Evolutionary conservation across 2,888 invertebrate species (phyloP).

Genomic region (Bombyx huttoni): DNA sequence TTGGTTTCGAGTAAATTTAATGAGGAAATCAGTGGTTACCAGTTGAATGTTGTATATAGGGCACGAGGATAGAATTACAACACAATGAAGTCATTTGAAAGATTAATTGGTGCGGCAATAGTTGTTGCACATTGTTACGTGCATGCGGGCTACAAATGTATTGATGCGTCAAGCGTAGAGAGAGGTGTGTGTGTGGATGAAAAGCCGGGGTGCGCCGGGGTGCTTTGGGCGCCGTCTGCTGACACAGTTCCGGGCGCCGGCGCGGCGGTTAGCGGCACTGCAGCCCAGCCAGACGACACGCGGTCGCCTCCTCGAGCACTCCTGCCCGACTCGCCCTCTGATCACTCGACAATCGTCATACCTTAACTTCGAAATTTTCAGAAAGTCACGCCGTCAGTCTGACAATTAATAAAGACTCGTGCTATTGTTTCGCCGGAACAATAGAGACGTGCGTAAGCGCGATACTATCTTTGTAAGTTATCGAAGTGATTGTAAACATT

Average conservation of each 20-base stretch:
- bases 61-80: neutral
- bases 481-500: conserved; percentile 41
- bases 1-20: too few relatives aligned
- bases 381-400: conserved; percentile 7
- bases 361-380: conserved; percentile 18
- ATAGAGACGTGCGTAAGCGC: conserved; percentile 47
- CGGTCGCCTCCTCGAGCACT: conserved; percentile 50
- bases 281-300: conserved; percentile 63
- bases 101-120: conserved; percentile 21
- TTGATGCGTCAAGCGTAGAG: conserved; percentile 47
- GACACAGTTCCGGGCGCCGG: conserved; percentile 70
- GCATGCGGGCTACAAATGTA: conserved; percentile 40
- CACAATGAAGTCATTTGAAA: neutral
- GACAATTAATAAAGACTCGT: conserved; percentile 10
- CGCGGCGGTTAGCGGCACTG: conserved; percentile 50
- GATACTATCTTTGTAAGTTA: conserved; percentile 33
- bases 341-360: conserved; percentile 19
- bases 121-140: conserved; percentile 20
- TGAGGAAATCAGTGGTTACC: too few relatives aligned
- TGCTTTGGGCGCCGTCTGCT: conserved; percentile 51
- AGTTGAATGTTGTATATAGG: too few relatives aligned
- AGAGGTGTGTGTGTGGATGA: conserved; percentile 46
- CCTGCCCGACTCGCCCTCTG: conserved; percentile 27
- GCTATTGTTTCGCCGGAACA: conserved; percentile 43
- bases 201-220: conserved; percentile 41